Conservation (phyloP, 2,888 invertebrate species). For the Lumbricus terrestris region DNA sequence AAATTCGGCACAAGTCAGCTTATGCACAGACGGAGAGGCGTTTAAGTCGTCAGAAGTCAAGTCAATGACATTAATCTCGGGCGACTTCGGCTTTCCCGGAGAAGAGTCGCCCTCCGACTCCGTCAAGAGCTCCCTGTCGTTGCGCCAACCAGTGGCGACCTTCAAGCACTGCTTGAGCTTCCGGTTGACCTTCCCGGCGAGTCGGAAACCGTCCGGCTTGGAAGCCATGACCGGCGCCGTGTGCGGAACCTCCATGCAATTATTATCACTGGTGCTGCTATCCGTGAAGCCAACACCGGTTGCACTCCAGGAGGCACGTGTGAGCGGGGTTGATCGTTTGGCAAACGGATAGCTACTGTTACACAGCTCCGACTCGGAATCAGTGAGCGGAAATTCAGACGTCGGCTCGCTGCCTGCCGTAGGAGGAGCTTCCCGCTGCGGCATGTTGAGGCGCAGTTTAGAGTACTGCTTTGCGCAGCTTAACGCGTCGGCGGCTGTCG, state of each 20-base stretch:
- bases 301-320: not conserved
- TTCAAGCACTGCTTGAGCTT: conserved; percentile 11
- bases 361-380: not conserved
- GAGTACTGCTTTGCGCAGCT: not conserved
- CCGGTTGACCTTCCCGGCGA: not conserved
- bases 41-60: conserved; percentile 34
- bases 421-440: not conserved
- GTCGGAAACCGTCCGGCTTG: not conserved
- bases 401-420: too few relatives aligned
- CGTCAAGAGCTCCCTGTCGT: not conserved
- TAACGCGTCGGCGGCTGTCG: not conserved
- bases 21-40: conserved; percentile 17
- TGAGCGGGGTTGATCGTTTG: not conserved
- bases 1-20: conserved; percentile 25
- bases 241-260: not conserved
- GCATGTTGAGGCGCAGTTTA: not conserved
- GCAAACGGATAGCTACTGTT: conserved; percentile 12
- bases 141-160: conserved; percentile 4
- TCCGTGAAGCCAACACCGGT: not conserved
- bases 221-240: conserved; percentile 15
- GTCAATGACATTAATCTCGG: conserved; percentile 33
- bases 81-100: not conserved
- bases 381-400: not conserved
- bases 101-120: not conserved
- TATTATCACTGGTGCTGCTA: not conserved